These are phyloP conservation scores for Sinodicranocentrus sp. DNA, from an alignment of 2,888 invertebrate genomes.

Conservation along the genomic window DNA sequence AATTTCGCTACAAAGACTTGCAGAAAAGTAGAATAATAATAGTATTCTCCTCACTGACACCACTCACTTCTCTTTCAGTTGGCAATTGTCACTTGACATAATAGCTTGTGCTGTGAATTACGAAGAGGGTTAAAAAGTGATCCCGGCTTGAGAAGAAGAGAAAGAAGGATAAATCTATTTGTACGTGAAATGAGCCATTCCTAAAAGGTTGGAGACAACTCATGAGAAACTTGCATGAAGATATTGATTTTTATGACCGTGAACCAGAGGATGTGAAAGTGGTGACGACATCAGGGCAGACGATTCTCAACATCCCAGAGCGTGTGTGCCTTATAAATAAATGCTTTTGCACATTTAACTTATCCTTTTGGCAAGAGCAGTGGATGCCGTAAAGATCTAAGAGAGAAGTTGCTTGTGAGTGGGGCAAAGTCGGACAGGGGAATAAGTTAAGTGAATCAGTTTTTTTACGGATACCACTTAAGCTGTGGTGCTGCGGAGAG, in stretches of 20 bases:
- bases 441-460: slow-evolving; percentile 59
- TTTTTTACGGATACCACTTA: slow-evolving; percentile 73
- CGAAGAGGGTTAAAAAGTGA: too few species aligned
- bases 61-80: too few species aligned
- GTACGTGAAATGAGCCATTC: background rate
- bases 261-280: slow-evolving; percentile 8
- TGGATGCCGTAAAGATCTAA: too few species aligned
- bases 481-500: slow-evolving; percentile 76
- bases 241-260: slow-evolving; percentile 9
- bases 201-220: background rate
- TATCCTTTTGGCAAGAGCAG: too few species aligned
- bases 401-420: slow-evolving; percentile 38
- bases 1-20: slow-evolving; percentile 15
- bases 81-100: too few species aligned
- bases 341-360: background rate
- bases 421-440: slow-evolving; percentile 67
- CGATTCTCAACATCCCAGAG: too few species aligned
- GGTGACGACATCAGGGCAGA: too few species aligned
- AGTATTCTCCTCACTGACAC: too few species aligned
- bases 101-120: too few species aligned
- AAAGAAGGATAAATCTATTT: too few species aligned
- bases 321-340: background rate
- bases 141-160: too few species aligned
- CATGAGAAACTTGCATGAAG: background rate
- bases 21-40: too few species aligned